These are phyloP conservation scores for Apantesis nais DNA, from an alignment of 2,888 invertebrate species.

Conservation along the genomic window DNA sequence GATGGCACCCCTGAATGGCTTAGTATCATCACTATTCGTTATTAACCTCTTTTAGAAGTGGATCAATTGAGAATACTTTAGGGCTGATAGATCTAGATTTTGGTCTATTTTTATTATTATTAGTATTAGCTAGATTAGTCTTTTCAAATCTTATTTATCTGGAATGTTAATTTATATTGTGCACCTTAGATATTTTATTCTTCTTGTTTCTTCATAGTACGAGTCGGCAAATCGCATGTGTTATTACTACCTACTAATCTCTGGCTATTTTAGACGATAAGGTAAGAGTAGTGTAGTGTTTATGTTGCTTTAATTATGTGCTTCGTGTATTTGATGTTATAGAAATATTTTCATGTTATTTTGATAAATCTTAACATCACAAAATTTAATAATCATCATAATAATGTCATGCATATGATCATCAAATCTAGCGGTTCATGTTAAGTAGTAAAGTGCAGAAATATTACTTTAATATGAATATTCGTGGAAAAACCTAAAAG, in stretches of 20 bases:
- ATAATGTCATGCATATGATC: slow-evolving; percentile 37
- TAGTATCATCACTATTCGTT: slow-evolving; percentile 79
- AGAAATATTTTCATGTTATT: slow-evolving; percentile 34
- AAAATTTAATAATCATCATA: slow-evolving; percentile 28
- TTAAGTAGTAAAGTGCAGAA: slow-evolving; percentile 13
- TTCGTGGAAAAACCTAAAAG: slow-evolving; percentile 15
- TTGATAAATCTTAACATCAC: slow-evolving; percentile 19
- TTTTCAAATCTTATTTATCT: slow-evolving; percentile 67
- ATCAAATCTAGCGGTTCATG: slow-evolving; percentile 24
- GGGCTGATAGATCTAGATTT: slow-evolving; percentile 71
- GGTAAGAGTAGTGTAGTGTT: slow-evolving; percentile 61
- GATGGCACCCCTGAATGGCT: slow-evolving; percentile 85
- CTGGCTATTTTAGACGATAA: slow-evolving; percentile 48
- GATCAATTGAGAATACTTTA: slow-evolving; percentile 72
- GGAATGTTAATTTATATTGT: slow-evolving; percentile 78
- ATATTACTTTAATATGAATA: slow-evolving; percentile 25
- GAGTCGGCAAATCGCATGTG: slow-evolving; percentile 68
- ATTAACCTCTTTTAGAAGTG: slow-evolving; percentile 70
- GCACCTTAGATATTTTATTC: slow-evolving; percentile 79
- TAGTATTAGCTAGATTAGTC: slow-evolving; percentile 73
- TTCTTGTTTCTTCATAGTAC: slow-evolving; percentile 73
- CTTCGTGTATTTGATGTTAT: slow-evolving; percentile 52
- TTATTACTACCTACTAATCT: slow-evolving; percentile 49
- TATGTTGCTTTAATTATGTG: slow-evolving; percentile 53
- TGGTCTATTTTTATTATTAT: slow-evolving; percentile 74